These are phyloP conservation scores for Leucania comma DNA, from an alignment of 2,888 invertebrate genomes.

Conservation along the genomic window DNA sequence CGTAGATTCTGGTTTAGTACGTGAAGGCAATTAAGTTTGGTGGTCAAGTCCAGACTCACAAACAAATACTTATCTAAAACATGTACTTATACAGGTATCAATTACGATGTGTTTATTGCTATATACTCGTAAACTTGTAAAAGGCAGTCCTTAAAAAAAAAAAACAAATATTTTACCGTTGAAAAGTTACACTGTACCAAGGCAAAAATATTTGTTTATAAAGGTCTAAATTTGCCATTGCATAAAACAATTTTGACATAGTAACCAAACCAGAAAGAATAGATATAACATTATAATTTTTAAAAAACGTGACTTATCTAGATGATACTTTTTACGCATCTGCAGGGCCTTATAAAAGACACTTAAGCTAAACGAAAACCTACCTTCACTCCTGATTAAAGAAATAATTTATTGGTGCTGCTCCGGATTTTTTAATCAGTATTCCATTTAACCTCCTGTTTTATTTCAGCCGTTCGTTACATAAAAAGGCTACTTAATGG, in stretches of 20 bases:
- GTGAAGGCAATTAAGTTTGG: neutral
- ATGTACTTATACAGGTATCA: too few species aligned
- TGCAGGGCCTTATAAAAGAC: slow-evolving; percentile 23
- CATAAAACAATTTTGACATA: too few species aligned
- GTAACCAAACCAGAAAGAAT: neutral
- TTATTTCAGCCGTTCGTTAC: slow-evolving; percentile 8
- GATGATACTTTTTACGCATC: neutral
- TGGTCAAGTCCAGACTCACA: too few species aligned
- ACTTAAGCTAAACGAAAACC: slow-evolving; percentile 24
- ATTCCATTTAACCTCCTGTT: slow-evolving; percentile 17
- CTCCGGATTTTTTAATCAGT: slow-evolving; percentile 30
- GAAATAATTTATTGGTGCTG: slow-evolving; percentile 6
- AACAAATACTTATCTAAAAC: too few species aligned
- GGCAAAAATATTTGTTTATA: too few species aligned
- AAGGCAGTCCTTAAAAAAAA: too few species aligned
- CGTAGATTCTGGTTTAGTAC: neutral
- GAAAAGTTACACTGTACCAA: too few species aligned
- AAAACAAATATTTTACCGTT: too few species aligned
- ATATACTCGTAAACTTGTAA: too few species aligned
- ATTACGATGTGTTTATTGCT: too few species aligned
- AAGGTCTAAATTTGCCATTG: too few species aligned
- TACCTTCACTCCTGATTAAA: slow-evolving; percentile 15
- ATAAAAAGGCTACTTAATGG: slow-evolving; percentile 22
- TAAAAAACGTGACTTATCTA: slow-evolving; percentile 35
- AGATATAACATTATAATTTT: neutral